These are phyloP conservation scores for Aix galericulata DNA, from an alignment of 2,113 vertebrate species.

Conservation along the genomic window DNA sequence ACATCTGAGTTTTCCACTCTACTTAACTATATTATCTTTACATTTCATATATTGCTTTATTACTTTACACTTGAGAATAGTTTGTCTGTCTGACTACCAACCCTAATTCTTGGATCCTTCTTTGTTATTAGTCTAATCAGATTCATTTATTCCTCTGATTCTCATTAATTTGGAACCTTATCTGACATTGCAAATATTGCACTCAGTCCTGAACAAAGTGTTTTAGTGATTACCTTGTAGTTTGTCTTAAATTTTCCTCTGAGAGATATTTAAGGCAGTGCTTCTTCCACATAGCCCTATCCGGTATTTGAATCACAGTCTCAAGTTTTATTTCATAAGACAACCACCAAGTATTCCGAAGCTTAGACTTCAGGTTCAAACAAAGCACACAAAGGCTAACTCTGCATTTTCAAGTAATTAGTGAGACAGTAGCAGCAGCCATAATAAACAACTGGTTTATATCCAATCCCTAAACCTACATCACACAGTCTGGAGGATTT, in stretches of 20 bases:
- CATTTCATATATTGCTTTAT: conserved; percentile 48
- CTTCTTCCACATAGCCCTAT: neutral
- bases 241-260: neutral
- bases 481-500: neutral
- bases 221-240: neutral
- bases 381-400: neutral
- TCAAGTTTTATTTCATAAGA: neutral
- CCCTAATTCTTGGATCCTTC: neutral
- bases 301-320: neutral
- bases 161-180: neutral
- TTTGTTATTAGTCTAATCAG: conserved; percentile 42
- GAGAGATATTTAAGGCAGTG: neutral
- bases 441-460: neutral
- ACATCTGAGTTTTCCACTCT: conserved; percentile 13
- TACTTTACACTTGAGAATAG: conserved; percentile 15
- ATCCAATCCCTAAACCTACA: neutral
- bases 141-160: conserved; percentile 17
- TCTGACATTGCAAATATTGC: neutral
- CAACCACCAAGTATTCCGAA: neutral
- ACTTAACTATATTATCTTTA: conserved; percentile 48
- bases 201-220: neutral
- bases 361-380: neutral
- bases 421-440: neutral
- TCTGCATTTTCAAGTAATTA: fast-evolving
- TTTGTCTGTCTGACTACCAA: conserved; percentile 44